Evolutionary conservation across 2,113 vertebrate genomes (phyloP).

Genomic region (Cochlearius cochlearius): DNA sequence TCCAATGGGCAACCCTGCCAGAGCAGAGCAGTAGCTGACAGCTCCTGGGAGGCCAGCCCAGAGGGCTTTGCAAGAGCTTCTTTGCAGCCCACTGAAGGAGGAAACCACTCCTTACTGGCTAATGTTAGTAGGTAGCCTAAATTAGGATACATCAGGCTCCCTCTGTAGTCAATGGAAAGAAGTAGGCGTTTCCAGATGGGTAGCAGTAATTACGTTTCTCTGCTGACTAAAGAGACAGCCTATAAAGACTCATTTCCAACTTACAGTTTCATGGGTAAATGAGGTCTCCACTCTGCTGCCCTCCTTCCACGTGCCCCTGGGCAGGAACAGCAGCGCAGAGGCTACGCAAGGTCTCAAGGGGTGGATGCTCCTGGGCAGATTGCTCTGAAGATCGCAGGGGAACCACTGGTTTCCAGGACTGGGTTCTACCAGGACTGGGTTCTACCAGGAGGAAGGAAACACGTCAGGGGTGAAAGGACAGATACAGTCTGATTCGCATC

Average conservation of each 20-base stretch:
- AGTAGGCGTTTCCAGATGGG: background rate
- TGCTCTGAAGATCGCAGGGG: background rate
- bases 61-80: background rate
- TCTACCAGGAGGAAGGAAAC: background rate
- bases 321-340: background rate
- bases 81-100: background rate
- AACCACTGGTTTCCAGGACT: background rate
- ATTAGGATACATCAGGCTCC: background rate
- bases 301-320: background rate
- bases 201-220: background rate
- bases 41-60: background rate
- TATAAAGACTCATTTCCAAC: background rate
- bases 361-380: background rate
- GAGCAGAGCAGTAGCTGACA: background rate
- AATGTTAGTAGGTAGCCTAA: background rate
- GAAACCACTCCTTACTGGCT: background rate
- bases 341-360: background rate
- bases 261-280: background rate
- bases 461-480: rapidly evolving
- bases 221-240: background rate
- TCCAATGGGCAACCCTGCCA: background rate
- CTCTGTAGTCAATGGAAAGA: background rate
- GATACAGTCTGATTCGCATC: background rate
- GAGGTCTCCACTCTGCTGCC: background rate
- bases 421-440: background rate